Base-by-base conservation (phyloP, 1,140 invertebrate genomes). In the Mactra quadrangularis region DNA sequence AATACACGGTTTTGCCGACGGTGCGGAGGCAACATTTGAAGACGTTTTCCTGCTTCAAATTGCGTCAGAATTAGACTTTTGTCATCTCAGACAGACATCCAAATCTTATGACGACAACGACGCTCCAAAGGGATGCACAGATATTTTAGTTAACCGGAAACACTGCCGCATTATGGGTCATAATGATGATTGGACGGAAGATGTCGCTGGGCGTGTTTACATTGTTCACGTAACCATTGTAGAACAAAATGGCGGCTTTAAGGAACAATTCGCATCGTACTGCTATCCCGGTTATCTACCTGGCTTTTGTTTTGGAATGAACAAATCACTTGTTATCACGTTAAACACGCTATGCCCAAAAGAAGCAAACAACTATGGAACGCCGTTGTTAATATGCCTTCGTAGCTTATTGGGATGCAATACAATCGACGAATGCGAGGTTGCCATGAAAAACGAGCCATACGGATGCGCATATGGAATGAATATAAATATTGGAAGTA, bases 111-210 rank as follows among this genome's bases (percentile, higher is more conserved):
- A 11, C 13, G 0, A 52, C 15, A 19, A 6, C n/a, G 22, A 25
- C 38, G 19, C 15, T 35, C 25, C 3, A 7, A 77, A 77, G 33
- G 75, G 75, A n/a, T 77, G 75, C 29, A 77, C 75, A 33, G 75
- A 64, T 77, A 22, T 77, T 29, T 60, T 77, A 1, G 57, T 77
- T 0, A 77, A 77, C 45, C 15, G 27, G 33, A 45, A 77, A 35
- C 19, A 33, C 2, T 29, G 33, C 45, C 13, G 75, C 17, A n/a
- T 77, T 22, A 77, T 77, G 4, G 75, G 38, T 27, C 75, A 77
- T 35, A 77, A 77, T 45, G 75, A 77, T 27, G 75, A 77, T 38
- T 77, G 75, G 75, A 22, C 33, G 17, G 31, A n/a, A 35, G 75
- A 62, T 11, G 75, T 77, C 22, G 11, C 60, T 3, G 15, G 22